Base-by-base conservation (phyloP, 1,140 invertebrate species). In the Lucilia cuprina region DNA sequence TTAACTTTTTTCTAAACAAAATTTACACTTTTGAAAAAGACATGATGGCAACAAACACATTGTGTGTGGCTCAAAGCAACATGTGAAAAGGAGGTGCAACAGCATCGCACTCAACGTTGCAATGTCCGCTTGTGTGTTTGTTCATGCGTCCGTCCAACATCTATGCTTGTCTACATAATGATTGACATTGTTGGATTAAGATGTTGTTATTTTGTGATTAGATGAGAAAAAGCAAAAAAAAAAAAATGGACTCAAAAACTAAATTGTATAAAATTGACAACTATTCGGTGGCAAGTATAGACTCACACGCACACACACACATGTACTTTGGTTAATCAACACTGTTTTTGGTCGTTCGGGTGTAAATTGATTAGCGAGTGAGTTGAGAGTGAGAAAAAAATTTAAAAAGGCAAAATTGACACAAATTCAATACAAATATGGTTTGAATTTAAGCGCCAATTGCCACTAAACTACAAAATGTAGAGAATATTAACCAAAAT, bases 351-450 rank as follows among this genome's bases (percentile, higher is more conserved):
- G 41, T 50, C 1, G 60, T 5, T n/a, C n/a, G 65, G 41, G 77
- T 80, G 77, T 80, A 80, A 80, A 80, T 80, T 80, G 77, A 80
- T 80, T 80, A 80, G 65, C 19, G 65, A 70, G 65, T 70, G n/a
- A 70, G 65, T n/a, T n/a, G 14, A 60, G 55, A 60, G 19, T 25
- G 65, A 70, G 65, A 70, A 70, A 70, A 70, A 70, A 70, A 70
- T 21, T 5, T 25, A 19, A 70, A 70, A 70, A 55, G 13, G 19
- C 65, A 49, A 49, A 80, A 80, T 8, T 80, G 77, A 49, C 41
- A 80, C 77, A 47, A 19, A 80, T 47, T 25, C 41, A 80, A 49
- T 19, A 80, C 77, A 80, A 80, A 80, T 80, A 80, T 80, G 77
- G 77, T 80, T 49, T 19, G 14, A 21, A 80, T 49, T 19, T 80